Conservation (phyloP, 1,140 invertebrate species). For the Lepidurus couesii region DNA sequence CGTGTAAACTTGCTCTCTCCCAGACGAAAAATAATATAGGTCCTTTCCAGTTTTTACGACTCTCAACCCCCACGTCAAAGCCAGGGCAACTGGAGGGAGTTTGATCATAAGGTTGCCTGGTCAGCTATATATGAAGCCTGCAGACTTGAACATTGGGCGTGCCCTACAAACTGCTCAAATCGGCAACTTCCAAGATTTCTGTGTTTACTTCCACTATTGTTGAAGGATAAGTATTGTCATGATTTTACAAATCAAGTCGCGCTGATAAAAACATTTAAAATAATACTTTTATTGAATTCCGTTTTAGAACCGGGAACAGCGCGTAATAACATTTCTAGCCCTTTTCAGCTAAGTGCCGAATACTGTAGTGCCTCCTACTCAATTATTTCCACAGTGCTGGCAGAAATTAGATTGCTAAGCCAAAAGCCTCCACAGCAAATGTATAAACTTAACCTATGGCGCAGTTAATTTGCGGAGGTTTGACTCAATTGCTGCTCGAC, state of each 20-base stretch:
- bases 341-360: not conserved
- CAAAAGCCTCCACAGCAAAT: too few species aligned
- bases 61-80: not conserved
- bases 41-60: not conserved
- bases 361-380: not conserved
- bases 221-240: not conserved
- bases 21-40: conserved; percentile 2
- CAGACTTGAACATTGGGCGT: not conserved
- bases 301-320: too few species aligned
- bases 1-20: not conserved
- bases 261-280: not conserved
- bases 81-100: not conserved
- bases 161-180: conserved; percentile 21
- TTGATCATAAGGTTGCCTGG: conserved; percentile 10
- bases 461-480: too few species aligned
- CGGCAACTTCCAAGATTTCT: not conserved
- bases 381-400: conserved; percentile 14
- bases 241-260: not conserved
- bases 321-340: not conserved
- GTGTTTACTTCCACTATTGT: not conserved
- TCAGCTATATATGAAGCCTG: not conserved
- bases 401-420: not conserved
- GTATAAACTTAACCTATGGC: too few species aligned
- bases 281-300: too few species aligned
- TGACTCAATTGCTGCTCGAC: not conserved